Evolutionary conservation across 1,140 invertebrate genomes (phyloP).

Genomic region (Eumeta japonica): DNA sequence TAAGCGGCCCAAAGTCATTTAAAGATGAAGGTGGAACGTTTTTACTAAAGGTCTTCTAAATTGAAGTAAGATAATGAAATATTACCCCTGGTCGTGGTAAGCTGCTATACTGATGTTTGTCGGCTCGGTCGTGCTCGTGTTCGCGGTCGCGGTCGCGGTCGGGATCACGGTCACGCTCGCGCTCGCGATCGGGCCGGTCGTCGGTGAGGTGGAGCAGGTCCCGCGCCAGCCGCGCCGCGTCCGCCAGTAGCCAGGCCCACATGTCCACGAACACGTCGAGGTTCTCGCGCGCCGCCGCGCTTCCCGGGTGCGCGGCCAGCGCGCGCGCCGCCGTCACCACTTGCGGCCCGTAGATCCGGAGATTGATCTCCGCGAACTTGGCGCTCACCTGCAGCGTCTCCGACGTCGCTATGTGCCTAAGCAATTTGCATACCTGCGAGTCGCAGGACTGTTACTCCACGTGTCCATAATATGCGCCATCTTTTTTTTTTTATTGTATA

Average conservation of each 20-base stretch:
- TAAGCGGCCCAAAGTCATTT: no score
- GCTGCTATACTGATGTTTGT: constrained; percentile 92
- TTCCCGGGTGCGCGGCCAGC: constrained; percentile 85
- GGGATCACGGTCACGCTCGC: no score
- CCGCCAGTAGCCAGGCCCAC: constrained; percentile 91
- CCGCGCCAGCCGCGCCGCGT: constrained; percentile 81
- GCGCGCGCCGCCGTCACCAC: constrained; percentile 91
- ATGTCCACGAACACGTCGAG: constrained; percentile 97
- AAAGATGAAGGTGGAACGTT: no score
- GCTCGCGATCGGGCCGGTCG: constrained; percentile 63
- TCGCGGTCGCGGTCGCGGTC: no score
- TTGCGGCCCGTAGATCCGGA: constrained; percentile 91
- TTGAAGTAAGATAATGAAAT: no score
- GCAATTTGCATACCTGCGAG: constrained; percentile 89
- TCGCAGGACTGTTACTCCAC: no score
- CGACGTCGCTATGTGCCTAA: constrained; percentile 91
- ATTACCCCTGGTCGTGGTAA: constrained; percentile 88
- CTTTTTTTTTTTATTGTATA: no score
- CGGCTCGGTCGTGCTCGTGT: constrained; percentile 66
- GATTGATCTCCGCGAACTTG: constrained; percentile 92
- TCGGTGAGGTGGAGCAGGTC: constrained; percentile 85
- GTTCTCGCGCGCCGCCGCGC: constrained; percentile 96
- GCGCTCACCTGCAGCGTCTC: constrained; percentile 93
- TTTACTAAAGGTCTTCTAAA: no score
- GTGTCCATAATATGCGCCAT: no score